Base-by-base conservation (phyloP, 1,140 invertebrate species). In the Diorhabda elongata region DNA sequence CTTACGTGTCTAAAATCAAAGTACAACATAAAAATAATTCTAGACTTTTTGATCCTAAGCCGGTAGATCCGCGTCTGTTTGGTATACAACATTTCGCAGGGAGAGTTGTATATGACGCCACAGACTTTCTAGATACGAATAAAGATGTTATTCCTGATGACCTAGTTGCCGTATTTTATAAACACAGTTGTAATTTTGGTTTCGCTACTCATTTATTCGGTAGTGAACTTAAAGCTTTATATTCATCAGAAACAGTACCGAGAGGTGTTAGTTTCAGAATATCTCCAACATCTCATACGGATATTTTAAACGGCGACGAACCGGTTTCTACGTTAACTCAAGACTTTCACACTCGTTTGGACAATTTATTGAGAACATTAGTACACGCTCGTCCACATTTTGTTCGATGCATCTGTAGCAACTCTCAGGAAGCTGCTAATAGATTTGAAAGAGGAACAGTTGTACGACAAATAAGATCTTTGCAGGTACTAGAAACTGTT, bases 141-240 rank as follows among this genome's bases (percentile, higher is more conserved):
- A 89, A 92, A 70, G 95, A 98, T 82, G 89, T 93, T 4, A 90
- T 98, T 11, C 92, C 94, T 4, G 95, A 97, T 80, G 95, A 97
- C 79, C 82, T 97, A 66, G 91, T 98, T 0, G 90, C 91, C 2
- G 93, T 96, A 1, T 97, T 98, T 82, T 94, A 97, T 81, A 95
- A 95, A 75, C 91, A 95, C 71, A 90, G 88, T 57, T 98, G 95
- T 80, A 95, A 94, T 77, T 98, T 98, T 82, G 95, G 95, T 6
- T 98, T 98, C 81, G 95, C 93, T 0, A 95, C 93, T 3, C 95
- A 97, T 81, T 83, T 98, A 1, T 98, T 98, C 81, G 93, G 94
- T 0, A 92, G 91, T 56, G 95, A 98, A 80, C 82, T 97, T 45
- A 96, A 96, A 83, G 91, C 92, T 1, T 82, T 96, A 8, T 93